Evolutionary conservation across 2,113 vertebrate species (phyloP).

Genomic region (Ochotona curzoniae): DNA sequence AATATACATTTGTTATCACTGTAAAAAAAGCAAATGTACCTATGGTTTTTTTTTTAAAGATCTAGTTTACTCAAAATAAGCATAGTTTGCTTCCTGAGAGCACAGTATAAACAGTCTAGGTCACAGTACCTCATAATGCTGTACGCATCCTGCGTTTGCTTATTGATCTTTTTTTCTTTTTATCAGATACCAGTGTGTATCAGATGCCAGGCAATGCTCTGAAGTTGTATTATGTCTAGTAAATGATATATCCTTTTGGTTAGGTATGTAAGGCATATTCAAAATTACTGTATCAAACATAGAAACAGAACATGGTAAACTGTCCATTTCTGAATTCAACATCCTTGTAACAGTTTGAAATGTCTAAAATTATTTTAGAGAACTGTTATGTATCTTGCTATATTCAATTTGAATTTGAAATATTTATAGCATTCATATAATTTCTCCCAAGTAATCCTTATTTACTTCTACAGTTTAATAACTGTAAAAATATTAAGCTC

Average conservation of each 20-base stretch:
- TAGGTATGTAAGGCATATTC: conserved; percentile 11
- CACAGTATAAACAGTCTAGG: conserved; percentile 47
- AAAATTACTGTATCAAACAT: conserved; percentile 19
- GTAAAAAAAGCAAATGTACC: conserved; percentile 47
- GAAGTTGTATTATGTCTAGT: conserved; percentile 34
- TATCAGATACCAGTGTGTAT: conserved; percentile 7
- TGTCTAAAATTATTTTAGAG: conserved; percentile 10
- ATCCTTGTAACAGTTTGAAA: background rate
- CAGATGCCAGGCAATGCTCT: background rate
- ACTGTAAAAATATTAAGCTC: conserved; percentile 14
- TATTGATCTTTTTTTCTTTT: conserved; percentile 51
- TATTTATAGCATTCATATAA: background rate
- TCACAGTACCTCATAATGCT: conserved; percentile 10
- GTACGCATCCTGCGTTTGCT: conserved; percentile 33
- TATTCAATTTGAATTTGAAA: background rate
- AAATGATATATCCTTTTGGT: conserved; percentile 7
- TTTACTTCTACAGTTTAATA: conserved; percentile 22
- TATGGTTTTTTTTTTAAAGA: conserved; percentile 40
- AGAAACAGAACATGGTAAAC: background rate
- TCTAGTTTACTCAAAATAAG: conserved; percentile 56
- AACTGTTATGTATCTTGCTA: background rate
- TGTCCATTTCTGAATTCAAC: conserved; percentile 7
- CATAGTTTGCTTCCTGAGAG: conserved; percentile 54
- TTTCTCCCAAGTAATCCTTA: background rate
- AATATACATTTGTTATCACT: background rate